These are phyloP conservation scores for Trichomycterus rosablanca DNA, from an alignment of 2,113 vertebrate genomes.

Conservation along the genomic window DNA sequence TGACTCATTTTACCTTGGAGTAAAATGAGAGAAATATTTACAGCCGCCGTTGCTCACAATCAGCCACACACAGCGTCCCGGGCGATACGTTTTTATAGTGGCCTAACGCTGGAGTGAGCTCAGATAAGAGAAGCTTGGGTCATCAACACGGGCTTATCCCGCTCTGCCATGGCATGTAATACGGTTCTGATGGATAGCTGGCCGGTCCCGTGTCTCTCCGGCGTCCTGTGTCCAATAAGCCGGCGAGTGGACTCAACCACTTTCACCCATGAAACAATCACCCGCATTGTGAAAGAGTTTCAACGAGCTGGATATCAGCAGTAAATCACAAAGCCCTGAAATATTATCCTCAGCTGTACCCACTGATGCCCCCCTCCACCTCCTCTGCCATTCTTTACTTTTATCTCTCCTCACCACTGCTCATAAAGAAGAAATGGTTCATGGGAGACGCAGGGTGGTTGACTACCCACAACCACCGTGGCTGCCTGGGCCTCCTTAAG, in stretches of 20 bases:
- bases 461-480: conserved; percentile 22
- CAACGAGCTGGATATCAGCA: conserved; percentile 26
- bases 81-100: conserved; percentile 13
- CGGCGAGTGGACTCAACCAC: conserved; percentile 25
- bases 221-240: conserved; percentile 40
- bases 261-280: conserved; percentile 35
- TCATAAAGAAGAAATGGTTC: conserved; percentile 17
- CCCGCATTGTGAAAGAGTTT: conserved; percentile 46
- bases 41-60: conserved; percentile 14
- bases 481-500: conserved; percentile 25
- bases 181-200: conserved; percentile 43
- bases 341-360: conserved; percentile 31
- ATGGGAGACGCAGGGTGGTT: conserved; percentile 16
- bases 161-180: conserved; percentile 53
- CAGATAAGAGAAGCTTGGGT: conserved; percentile 45
- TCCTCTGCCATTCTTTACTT: background rate
- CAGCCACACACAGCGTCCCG: conserved; percentile 2
- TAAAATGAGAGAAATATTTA: conserved; percentile 29
- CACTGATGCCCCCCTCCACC: conserved; percentile 8
- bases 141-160: conserved; percentile 29
- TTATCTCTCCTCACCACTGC: background rate
- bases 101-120: conserved; percentile 1
- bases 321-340: conserved; percentile 45
- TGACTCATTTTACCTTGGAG: conserved; percentile 24
- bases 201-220: conserved; percentile 14